phyloP scores from a whole-genome alignment of 2,888 invertebrate genomes.

The Altica lythri region DNA sequence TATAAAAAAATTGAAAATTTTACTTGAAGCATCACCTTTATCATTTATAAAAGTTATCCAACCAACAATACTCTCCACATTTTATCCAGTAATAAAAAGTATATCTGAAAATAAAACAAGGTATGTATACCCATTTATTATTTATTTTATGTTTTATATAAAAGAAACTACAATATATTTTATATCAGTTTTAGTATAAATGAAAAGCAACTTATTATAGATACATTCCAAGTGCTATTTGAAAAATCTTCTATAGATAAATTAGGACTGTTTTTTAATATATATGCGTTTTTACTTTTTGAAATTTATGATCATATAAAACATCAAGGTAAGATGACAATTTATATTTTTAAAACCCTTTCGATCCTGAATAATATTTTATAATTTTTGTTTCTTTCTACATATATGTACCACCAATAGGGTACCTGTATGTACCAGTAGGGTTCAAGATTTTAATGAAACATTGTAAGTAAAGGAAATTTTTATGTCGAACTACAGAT shows the following conservation, averaged over 20 bases:
- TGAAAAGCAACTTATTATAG: conserved; percentile 59
- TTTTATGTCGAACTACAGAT: too few relatives aligned
- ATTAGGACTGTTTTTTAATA: conserved; percentile 61
- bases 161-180: not conserved
- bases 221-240: conserved; percentile 59
- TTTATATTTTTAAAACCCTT: too few relatives aligned
- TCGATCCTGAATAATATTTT: too few relatives aligned
- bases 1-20: conserved; percentile 36
- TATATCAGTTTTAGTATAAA: conserved; percentile 50
- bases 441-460: too few relatives aligned
- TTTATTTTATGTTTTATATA: conserved; percentile 1
- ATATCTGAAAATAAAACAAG: conserved; percentile 39
- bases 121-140: conserved; percentile 28
- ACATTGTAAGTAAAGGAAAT: too few relatives aligned
- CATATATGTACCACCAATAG: too few relatives aligned
- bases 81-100: conserved; percentile 43
- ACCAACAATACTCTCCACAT: conserved; percentile 39
- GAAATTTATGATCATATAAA: conserved; percentile 62
- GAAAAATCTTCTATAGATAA: conserved; percentile 59
- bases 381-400: too few relatives aligned
- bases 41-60: conserved; percentile 39
- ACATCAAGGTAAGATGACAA: conserved; percentile 57
- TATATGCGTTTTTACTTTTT: conserved; percentile 61
- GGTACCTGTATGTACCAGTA: too few relatives aligned
- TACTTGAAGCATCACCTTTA: conserved; percentile 32